Base-by-base conservation (phyloP, 2,113 vertebrate genomes). In the Pteruthius melanotis region DNA sequence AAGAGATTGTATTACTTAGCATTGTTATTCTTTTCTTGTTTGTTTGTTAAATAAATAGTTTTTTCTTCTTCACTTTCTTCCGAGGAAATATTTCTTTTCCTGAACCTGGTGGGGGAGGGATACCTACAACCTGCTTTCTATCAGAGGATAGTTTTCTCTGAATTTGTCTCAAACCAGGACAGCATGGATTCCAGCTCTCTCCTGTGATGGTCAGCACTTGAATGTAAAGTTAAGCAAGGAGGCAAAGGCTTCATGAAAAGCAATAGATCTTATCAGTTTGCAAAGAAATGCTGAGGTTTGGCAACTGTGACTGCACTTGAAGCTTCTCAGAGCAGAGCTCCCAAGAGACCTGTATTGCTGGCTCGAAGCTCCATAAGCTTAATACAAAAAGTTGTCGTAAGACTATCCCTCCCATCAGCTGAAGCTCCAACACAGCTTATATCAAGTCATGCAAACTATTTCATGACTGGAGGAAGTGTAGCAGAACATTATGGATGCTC, bases 121-220 rank as follows among this genome's bases (percentile, higher is more conserved):
- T n/a, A n/a, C n/a, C n/a, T n/a, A n/a, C n/a, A n/a, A n/a, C n/a
- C n/a, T n/a, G n/a, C n/a, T n/a, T n/a, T n/a, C n/a, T n/a, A n/a
- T n/a, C n/a, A n/a, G n/a, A n/a, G n/a, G n/a, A n/a, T n/a, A n/a
- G n/a, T n/a, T n/a, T n/a, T n/a, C n/a, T n/a, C n/a, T n/a, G n/a
- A n/a, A n/a, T n/a, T n/a, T n/a, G n/a, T n/a, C n/a, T n/a, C n/a
- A n/a, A n/a, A n/a, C n/a, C n/a, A n/a, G n/a, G n/a, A n/a, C n/a
- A n/a, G n/a, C n/a, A 30, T 5, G 23, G 42, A 39, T 13, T 16
- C 15, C 44, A 65, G 12, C 1, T 0, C 5, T 54, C 20, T 52
- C 12, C 39, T 30, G 7, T 27, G 23, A 15, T 61, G 45, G 16
- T 27, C 45, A 52, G 45, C 26, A 16, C 37, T 33, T 1, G 4